Percentiles rank a stretch among this genome's conserved stretches.
Evolutionary conservation across 2,888 invertebrate species (phyloP).

Genomic region (Acholoe squamosa): DNA sequence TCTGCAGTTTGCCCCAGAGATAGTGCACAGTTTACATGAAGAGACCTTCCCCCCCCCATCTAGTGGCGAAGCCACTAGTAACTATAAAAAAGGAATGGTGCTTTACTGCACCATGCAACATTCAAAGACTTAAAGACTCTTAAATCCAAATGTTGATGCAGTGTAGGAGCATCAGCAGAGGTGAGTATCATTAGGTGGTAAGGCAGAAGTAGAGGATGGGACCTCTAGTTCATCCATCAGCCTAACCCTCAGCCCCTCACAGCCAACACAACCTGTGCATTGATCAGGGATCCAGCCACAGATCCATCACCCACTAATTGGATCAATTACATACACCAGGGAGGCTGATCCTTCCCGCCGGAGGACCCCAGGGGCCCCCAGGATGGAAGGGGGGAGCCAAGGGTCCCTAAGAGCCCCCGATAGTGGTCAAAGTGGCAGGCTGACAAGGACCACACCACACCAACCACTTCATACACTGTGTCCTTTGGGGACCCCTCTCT

Average conservation of each 20-base stretch:
- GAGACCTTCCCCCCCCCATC: no score
- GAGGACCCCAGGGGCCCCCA: not conserved
- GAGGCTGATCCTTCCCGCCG: not conserved
- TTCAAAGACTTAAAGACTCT: no score
- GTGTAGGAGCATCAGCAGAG: no score
- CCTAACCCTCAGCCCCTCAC: not conserved
- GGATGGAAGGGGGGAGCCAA: not conserved
- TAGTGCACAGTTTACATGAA: no score
- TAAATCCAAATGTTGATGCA: no score
- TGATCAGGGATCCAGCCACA: slow-evolving; percentile 8
- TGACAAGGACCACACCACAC: slow-evolving; percentile 23
- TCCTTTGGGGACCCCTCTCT: not conserved
- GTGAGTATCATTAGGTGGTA: no score
- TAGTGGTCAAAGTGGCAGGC: not conserved
- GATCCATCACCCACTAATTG: slow-evolving; percentile 43
- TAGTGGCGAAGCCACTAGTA: no score
- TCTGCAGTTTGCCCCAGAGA: no score
- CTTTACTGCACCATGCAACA: no score
- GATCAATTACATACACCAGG: slow-evolving; percentile 39
- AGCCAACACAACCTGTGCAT: not conserved
- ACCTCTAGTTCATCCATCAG: not conserved
- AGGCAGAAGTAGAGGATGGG: no score
- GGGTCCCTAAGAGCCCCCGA: not conserved
- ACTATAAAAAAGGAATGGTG: no score
- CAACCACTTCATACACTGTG: not conserved